Evolutionary conservation across 2,797 vertebrate species (phyloP).

Genomic region (Heliangelus exortis): DNA sequence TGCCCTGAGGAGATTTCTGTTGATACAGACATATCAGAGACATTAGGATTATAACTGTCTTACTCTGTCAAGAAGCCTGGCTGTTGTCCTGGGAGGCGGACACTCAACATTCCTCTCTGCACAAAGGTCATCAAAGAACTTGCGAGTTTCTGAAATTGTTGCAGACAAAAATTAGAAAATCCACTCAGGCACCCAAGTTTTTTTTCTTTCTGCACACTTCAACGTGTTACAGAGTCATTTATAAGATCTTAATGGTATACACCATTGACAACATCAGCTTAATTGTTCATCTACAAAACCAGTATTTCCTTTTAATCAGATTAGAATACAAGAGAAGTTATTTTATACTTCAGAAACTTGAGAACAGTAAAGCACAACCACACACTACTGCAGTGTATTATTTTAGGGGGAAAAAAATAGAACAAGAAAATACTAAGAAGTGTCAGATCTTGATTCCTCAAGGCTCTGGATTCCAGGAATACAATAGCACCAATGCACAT

Average conservation of each 20-base stretch:
- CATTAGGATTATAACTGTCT: not conserved
- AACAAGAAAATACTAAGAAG: not conserved
- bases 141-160: constrained; percentile 86
- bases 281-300: not conserved
- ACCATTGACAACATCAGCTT: not conserved
- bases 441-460: not conserved
- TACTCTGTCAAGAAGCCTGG: constrained; percentile 97
- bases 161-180: constrained; percentile 9
- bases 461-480: not conserved
- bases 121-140: constrained; percentile 92
- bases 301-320: not conserved
- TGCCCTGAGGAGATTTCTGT: not conserved
- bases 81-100: constrained; percentile 91
- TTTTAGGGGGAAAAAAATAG: not conserved
- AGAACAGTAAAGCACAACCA: not conserved
- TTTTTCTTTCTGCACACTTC: not conserved
- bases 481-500: not conserved
- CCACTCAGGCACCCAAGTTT: not conserved
- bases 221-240: rapidly evolving
- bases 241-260: not conserved
- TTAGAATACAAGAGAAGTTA: not conserved
- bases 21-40: not conserved
- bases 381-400: not conserved
- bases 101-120: constrained; percentile 90
- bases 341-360: not conserved